Conservation (phyloP, 2,113 vertebrate species). For the Planiliza haematocheilus region DNA sequence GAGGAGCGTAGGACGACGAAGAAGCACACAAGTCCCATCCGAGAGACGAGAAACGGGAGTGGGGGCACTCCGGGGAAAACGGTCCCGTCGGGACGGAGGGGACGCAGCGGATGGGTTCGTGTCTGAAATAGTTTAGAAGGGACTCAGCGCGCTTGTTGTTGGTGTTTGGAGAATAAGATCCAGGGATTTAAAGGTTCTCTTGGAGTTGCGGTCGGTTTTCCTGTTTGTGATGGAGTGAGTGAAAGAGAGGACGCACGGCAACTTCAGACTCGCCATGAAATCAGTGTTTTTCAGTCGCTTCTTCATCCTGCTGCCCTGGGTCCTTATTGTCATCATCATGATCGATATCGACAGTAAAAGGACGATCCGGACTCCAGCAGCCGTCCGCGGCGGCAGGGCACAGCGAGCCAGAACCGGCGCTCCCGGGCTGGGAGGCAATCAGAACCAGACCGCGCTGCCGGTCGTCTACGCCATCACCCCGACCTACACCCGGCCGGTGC, state of each 20-base stretch:
- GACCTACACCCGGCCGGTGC: constrained; percentile 94
- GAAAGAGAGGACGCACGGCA: constrained; percentile 34
- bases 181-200: background rate
- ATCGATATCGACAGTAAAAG: constrained; percentile 90
- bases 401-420: constrained; percentile 61
- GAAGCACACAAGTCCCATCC: constrained; percentile 55
- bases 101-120: constrained; percentile 33
- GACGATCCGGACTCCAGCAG: constrained; percentile 78
- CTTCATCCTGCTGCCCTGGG: constrained; percentile 93
- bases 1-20: constrained; percentile 35
- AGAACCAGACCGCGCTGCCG: constrained; percentile 81
- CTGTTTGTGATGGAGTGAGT: constrained; percentile 66
- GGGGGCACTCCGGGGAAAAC: constrained; percentile 35
- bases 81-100: constrained; percentile 64
- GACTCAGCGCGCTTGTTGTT: background rate
- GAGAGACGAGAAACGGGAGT: constrained; percentile 24
- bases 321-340: constrained; percentile 93
- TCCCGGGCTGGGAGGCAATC: constrained; percentile 42
- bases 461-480: constrained; percentile 96
- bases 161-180: background rate
- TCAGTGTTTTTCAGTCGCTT: constrained; percentile 90
- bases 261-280: constrained; percentile 86
- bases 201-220: constrained; percentile 32
- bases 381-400: constrained; percentile 57
- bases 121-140: constrained; percentile 38